Evolutionary conservation across 2,797 vertebrate genomes (phyloP), one percentile per base, ranked within the genome.

Genomic region (Pterois miles): DNA sequence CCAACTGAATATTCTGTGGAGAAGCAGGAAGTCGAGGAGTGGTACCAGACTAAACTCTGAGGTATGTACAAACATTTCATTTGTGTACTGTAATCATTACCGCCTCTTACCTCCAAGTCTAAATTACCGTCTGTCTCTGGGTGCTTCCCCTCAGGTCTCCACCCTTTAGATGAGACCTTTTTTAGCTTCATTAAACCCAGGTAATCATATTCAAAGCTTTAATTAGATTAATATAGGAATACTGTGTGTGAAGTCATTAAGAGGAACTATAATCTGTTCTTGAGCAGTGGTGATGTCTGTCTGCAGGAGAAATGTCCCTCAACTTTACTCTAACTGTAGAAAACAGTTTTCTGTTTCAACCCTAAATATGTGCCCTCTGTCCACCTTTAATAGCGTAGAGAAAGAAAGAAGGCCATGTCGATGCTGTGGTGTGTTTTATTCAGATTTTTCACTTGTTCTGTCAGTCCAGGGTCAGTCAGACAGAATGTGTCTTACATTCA

Each of bases 341-440:
- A 43, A 52, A 64, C 25, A 27, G 40, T 5, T n/a, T n/a, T n/a
- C n/a, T n/a, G n/a, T n/a, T n/a, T 69, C 38, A 23, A 20, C 54
- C 18, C 12, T 13, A 53, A 13, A 48, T 67, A 65, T 65, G 62
- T 62, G 29, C 8, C 38, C 62, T 53, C 6, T 54, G 74, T 88
- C 75, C 64, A 62, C 71, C 72, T 60, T 60, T 64, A 34, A 66
- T 62, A 29, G 40, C 50, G 54, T 23, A 60, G 40, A 74, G 58
- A 77, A 83, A 74, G 58, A 77, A 83, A 81, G 78, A 74, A 79
- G 83, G 78, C 58, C 83, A 70, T 56, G 75, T 63, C 52, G 74
- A 25, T 64, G 54, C 38, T 53, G 29, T 54, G 43, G 29, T 74
- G 50, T 81, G 38, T 76, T 71, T 75, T 82, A 83, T 84, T 84